Conservation (phyloP, 37 sponge, comb jelly and placozoan species). For the Axinella damicornis region DNA sequence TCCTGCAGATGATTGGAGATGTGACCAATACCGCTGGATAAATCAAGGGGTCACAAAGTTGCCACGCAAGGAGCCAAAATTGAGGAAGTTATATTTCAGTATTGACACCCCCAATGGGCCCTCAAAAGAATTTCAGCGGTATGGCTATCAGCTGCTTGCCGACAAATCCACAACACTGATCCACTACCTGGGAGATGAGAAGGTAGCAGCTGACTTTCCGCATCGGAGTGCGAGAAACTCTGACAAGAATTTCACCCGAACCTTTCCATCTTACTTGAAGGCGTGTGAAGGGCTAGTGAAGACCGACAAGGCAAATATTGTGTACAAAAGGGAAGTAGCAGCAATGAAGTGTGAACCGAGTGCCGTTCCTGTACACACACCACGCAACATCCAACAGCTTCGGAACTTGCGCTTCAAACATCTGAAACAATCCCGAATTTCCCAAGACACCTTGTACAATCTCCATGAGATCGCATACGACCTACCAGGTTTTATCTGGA, state of each 20-base stretch:
- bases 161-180: not conserved
- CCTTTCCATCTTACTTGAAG: slow-evolving; percentile 24
- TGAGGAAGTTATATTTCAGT: slow-evolving; percentile 55
- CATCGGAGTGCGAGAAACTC: not conserved
- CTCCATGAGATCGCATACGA: slow-evolving; percentile 62
- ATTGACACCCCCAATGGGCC: slow-evolving; percentile 50
- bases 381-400: slow-evolving; percentile 41
- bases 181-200: too few species aligned
- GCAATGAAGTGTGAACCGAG: not conserved
- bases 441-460: slow-evolving; percentile 59
- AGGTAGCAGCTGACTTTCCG: slow-evolving; percentile 1
- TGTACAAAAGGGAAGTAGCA: not conserved
- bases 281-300: not conserved
- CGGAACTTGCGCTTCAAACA: slow-evolving; percentile 25
- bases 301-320: slow-evolving; percentile 10
- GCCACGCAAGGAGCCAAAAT: slow-evolving; percentile 46
- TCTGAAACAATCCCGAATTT: slow-evolving; percentile 11
- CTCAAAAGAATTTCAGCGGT: slow-evolving; percentile 44
- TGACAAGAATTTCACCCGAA: not conserved
- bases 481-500: slow-evolving; percentile 49
- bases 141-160: slow-evolving; percentile 46
- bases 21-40: too few species aligned
- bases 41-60: slow-evolving; percentile 31
- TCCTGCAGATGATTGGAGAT: too few species aligned
- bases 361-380: not conserved